Percentiles rank a stretch among this genome's conserved stretches.
These are phyloP conservation scores for Eremophila alpestris DNA, from an alignment of 2,797 vertebrate species.

Conservation along the genomic window DNA sequence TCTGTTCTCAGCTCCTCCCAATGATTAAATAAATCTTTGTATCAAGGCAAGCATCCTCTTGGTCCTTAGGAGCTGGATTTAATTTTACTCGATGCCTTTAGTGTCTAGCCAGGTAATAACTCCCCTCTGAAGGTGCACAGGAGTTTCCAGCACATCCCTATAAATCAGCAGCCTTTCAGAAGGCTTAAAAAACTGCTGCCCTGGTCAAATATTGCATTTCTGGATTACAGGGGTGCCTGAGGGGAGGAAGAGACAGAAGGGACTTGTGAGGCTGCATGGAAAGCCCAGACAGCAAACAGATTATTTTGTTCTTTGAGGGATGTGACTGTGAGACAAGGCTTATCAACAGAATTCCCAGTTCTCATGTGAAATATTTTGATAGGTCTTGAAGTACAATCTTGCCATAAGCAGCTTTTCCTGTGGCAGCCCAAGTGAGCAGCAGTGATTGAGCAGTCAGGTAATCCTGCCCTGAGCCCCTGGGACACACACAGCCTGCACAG, in stretches of 20 bases:
- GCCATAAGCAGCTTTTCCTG: conserved; percentile 45
- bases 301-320: conserved; percentile 18
- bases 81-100: background rate
- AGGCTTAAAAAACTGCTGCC: background rate
- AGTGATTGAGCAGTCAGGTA: background rate
- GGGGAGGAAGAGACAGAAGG: background rate
- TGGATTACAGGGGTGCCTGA: background rate
- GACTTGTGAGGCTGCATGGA: background rate
- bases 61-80: background rate
- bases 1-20: background rate
- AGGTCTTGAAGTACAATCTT: conserved; percentile 25
- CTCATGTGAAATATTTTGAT: conserved; percentile 32
- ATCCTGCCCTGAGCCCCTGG: background rate
- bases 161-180: background rate
- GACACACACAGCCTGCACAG: background rate
- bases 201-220: background rate
- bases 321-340: background rate
- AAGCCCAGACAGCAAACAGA: conserved; percentile 6
- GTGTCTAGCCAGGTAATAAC: background rate
- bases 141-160: background rate
- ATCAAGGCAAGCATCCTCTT: background rate
- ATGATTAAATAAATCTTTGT: background rate
- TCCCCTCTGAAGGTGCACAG: background rate
- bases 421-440: conserved; percentile 12
- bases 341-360: conserved; percentile 44